A percentile compares a stretch with the other conserved stretches of the same genome.
phyloP scores from a whole-genome alignment of 2,797 vertebrate genomes.

The Lepidocolaptes lacrymiger region DNA sequence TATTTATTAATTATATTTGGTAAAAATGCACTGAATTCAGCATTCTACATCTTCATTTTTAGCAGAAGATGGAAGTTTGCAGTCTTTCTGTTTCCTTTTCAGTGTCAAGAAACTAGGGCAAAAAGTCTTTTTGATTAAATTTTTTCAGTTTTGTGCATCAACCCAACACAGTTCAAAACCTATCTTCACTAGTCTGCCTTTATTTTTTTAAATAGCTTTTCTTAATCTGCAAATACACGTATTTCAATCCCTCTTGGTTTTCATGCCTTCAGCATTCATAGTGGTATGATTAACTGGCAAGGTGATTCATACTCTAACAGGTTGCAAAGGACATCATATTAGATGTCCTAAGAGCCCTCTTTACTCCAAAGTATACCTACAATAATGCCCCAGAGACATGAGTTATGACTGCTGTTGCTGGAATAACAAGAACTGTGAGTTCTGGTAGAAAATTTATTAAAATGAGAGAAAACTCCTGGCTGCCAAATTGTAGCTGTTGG shows the following conservation, averaged over 20 bases:
- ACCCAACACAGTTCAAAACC: neutral
- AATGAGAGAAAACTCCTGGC: conserved; percentile 71
- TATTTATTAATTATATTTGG: conserved; percentile 41
- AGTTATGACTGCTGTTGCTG: conserved; percentile 70
- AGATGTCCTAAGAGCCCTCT: conserved; percentile 68
- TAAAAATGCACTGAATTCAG: neutral
- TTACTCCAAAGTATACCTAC: conserved; percentile 69
- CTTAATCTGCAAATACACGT: conserved; percentile 36
- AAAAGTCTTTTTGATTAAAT: conserved; percentile 11
- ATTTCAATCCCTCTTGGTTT: conserved; percentile 64
- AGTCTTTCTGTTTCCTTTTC: neutral
- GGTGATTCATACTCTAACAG: conserved; percentile 68
- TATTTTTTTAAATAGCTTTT: conserved; percentile 56
- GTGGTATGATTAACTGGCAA: conserved; percentile 75
- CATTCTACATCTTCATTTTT: neutral
- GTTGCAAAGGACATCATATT: conserved; percentile 74
- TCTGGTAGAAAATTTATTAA: conserved; percentile 71
- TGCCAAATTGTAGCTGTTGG: conserved; percentile 71
- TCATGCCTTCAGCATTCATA: conserved; percentile 70
- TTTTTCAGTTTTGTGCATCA: neutral
- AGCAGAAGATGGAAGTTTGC: neutral
- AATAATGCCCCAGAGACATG: conserved; percentile 68
- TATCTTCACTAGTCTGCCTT: neutral
- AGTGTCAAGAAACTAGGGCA: neutral
- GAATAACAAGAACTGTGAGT: conserved; percentile 66